Evolutionary conservation across 2,797 vertebrate species (phyloP), one percentile per base, ranked within the genome.

Genomic region (Takifugu ocellatus): DNA sequence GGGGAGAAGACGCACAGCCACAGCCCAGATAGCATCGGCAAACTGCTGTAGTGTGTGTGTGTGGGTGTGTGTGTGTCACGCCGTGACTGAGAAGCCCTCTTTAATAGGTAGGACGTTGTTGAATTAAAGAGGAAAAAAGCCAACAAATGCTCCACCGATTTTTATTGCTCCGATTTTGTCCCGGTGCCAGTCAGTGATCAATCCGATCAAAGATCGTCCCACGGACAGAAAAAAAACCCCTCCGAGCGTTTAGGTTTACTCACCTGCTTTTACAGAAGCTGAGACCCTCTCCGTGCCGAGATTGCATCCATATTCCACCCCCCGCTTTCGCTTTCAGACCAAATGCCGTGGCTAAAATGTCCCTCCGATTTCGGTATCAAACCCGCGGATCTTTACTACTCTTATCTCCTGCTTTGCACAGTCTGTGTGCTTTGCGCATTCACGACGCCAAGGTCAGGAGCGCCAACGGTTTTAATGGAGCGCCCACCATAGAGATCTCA

Each of bases 391-490:
- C 80, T 87, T 57, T 59, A 66, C 80, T 87, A 66, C 79, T 87
- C 78, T 72, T 81, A 83, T 85, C 82, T 82, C 70, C 82, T 81
- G 80, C 86, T 86, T 84, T 72, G 77, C 81, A 70, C 78, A 61
- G 83, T 73, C 81, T 83, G 84, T 86, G 84, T 80, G 85, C 83
- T 83, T 75, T 89, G 88, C 89, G 89, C 88, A 90, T 90, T 90
- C 88, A 86, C 89, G 89, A 88, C 87, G 85, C 86, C 91, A 92
- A 92, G 91, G 91, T 92, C 91, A 92, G 90, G 86, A 90, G 89
- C 89, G 85, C 88, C 89, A 88, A 84, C 84, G 88, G 78, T 86
- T 87, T 87, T 85, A 84, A 87, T 74, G 85, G 84, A 87, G 86
- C 86, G 83, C 87, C 87, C 86, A 87, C 87, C 84, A 86, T 57